These are phyloP conservation scores for Aphidius colemani DNA, from an alignment of 2,888 invertebrate species.

Conservation along the genomic window DNA sequence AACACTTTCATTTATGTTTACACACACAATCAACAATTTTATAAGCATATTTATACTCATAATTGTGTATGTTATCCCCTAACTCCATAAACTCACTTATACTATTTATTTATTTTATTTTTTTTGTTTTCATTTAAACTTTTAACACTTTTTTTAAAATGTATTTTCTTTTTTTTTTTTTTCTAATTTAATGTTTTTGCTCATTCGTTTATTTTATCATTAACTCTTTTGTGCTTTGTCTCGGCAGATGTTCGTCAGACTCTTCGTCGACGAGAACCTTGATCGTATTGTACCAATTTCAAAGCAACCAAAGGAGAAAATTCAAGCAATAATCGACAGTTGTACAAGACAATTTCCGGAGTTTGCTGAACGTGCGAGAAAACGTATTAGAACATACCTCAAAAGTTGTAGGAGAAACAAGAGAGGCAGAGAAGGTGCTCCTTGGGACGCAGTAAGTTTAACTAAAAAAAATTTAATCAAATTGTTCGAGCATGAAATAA, in stretches of 20 bases:
- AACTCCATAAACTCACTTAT: not conserved
- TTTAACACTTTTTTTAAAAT: not conserved
- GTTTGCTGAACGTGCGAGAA: slow-evolving; percentile 92
- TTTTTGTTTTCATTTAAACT: not conserved
- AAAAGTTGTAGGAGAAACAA: slow-evolving; percentile 95
- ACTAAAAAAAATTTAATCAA: too few species aligned
- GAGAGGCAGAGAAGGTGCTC: slow-evolving; percentile 80
- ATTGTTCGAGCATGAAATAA: too few species aligned
- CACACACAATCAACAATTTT: too few species aligned
- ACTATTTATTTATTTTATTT: not conserved
- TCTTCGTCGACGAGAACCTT: slow-evolving; percentile 95
- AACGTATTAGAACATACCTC: slow-evolving; percentile 91
- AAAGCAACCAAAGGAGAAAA: slow-evolving; percentile 97
- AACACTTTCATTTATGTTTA: too few species aligned
- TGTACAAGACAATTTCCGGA: slow-evolving; percentile 97
- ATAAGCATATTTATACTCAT: too few species aligned
- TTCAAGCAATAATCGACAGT: slow-evolving; percentile 96
- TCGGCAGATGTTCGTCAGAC: slow-evolving; percentile 91
- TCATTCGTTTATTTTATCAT: slow-evolving; percentile 10
- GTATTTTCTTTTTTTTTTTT: not conserved
- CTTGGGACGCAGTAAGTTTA: slow-evolving; percentile 85
- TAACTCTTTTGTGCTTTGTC: slow-evolving; percentile 11
- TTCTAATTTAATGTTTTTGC: slow-evolving; percentile 9
- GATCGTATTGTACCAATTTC: slow-evolving; percentile 97
- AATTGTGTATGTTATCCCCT: not conserved